These are phyloP conservation scores for Heliangelus exortis DNA, from an alignment of 2,797 vertebrate species.

Conservation along the genomic window DNA sequence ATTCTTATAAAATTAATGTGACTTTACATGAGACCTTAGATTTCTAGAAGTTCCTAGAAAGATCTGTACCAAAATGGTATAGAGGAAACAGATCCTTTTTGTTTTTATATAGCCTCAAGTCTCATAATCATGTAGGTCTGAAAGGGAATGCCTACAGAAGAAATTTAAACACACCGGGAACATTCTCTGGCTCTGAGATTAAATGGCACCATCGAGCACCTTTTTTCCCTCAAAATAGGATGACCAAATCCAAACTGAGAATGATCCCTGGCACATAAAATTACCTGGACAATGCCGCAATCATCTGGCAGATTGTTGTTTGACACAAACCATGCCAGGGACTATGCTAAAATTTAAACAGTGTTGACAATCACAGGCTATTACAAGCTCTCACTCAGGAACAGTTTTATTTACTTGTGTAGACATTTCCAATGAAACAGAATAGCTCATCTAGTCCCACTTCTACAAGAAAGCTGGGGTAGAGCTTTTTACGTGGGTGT, in stretches of 20 bases:
- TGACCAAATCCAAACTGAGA: neutral
- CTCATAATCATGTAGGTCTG: neutral
- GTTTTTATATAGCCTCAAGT: neutral
- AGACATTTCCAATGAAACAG: neutral
- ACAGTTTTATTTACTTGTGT: neutral
- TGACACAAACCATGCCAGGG: neutral
- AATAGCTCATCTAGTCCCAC: neutral
- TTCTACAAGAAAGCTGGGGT: neutral
- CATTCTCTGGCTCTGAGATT: neutral
- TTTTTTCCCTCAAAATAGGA: neutral
- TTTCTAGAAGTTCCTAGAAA: neutral
- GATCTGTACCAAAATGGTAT: neutral
- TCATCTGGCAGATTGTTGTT: neutral
- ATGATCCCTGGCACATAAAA: neutral
- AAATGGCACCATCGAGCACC: neutral
- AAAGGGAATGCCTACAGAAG: neutral
- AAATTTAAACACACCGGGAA: neutral
- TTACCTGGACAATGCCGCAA: neutral
- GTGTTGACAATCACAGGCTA: neutral
- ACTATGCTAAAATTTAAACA: neutral
- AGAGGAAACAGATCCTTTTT: neutral
- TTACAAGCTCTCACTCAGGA: neutral
- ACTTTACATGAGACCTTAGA: neutral
- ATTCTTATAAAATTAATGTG: neutral
- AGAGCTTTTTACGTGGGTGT: too few relatives aligned